Percentiles rank a stretch among this genome's conserved stretches.
phyloP scores from a whole-genome alignment of 2,797 vertebrate species.

The Dallia pectoralis region DNA sequence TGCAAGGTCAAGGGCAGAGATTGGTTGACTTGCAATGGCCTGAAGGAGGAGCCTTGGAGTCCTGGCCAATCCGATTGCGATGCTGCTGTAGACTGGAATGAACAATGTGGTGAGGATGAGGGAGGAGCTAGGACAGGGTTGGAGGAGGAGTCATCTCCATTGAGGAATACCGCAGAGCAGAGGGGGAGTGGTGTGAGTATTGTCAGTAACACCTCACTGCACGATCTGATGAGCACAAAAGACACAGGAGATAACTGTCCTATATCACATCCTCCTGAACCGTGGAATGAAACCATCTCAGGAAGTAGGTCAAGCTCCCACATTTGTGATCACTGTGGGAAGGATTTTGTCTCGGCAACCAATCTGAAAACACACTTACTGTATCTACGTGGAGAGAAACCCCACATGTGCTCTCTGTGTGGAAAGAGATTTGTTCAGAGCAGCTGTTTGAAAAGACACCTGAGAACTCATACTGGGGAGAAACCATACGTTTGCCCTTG shows the following conservation, averaged over 20 bases:
- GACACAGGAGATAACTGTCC: neutral
- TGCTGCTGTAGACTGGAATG: neutral
- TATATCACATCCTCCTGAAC: neutral
- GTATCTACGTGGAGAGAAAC: conserved; percentile 1
- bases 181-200: neutral
- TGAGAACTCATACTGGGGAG: neutral
- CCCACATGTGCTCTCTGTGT: neutral
- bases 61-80: neutral
- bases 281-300: neutral
- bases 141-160: neutral
- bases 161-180: neutral
- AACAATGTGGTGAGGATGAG: neutral
- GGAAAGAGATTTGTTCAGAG: neutral
- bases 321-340: conserved; percentile 1
- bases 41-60: neutral
- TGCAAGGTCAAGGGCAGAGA: neutral
- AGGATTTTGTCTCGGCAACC: neutral
- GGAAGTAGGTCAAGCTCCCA: neutral
- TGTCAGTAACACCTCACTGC: neutral
- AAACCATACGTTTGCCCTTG: neutral
- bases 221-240: neutral
- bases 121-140: neutral
- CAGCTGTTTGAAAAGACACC: neutral
- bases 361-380: neutral
- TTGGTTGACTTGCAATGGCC: neutral